Base-by-base conservation (phyloP, 2,113 vertebrate species). In the Sander lucioperca region DNA sequence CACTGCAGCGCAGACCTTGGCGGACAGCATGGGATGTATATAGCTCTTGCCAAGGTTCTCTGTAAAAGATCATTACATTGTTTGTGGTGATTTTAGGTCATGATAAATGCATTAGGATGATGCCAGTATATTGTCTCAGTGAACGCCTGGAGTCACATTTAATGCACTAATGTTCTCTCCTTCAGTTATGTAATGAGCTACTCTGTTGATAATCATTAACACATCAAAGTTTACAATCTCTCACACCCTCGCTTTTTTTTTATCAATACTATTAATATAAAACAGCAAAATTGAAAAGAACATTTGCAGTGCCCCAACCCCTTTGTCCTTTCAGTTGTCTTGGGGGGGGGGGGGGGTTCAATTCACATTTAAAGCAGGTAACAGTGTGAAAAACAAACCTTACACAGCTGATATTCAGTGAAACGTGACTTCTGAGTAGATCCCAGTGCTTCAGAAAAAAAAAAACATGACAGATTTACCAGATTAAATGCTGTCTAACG, bases 121-220 rank as follows among this genome's bases (percentile, higher is more conserved):
- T 63, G 83, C 45, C 6, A 43, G 86, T 76, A 69, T 67, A 83
- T 76, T 1, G 10, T 71, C 71, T 68, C 45, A 76, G 66, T 77
- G 58, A 82, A 76, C 2, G 65, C 79, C 86, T 57, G 33, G 27
- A 86, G 87, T 16, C 84, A 85, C 69, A 75, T 75, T 70, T 33
- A 70, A 63, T 25, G 61, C 75, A 45, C 51, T 78, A 85, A 90
- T 86, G 78, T 69, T 45, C 67, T 69, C 59, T 73, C 75, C 74
- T 73, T 70, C 81, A 59, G 82, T 63, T 80, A 48, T 25, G 63
- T 69, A 66, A 73, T 71, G 62, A 79, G 57, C 74, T 70, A 13
- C 67, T 86, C 71, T 5, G 76, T 59, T 36, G 39, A 89, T 79
- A 82, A 87, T 90, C 84, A 84, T 86, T 81, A 91, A 84, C 79